These are phyloP conservation scores for Dreissena polymorpha DNA, from an alignment of 1,140 invertebrate genomes.

Conservation along the genomic window DNA sequence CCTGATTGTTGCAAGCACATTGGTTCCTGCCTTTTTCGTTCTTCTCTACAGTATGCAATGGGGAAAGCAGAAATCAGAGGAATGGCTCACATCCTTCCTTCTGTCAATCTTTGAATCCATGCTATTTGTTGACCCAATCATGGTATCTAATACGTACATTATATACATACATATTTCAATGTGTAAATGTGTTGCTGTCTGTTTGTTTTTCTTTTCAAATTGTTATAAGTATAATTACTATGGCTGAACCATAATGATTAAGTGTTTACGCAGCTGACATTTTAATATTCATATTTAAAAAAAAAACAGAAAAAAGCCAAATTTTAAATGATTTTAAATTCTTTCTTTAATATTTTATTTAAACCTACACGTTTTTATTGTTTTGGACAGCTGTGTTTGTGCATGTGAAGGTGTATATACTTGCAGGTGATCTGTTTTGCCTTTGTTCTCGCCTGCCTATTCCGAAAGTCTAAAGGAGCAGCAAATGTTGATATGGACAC, in stretches of 20 bases:
- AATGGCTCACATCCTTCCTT: slow-evolving; percentile 78
- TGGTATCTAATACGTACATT: slow-evolving; percentile 63
- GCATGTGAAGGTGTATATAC: background rate
- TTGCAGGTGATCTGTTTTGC: slow-evolving; percentile 80
- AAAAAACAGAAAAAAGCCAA: no score
- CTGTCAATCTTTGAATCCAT: slow-evolving; percentile 79
- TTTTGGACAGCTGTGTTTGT: no score
- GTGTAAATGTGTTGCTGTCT: no score
- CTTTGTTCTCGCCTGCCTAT: slow-evolving; percentile 81
- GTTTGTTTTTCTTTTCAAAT: no score
- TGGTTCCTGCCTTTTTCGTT: slow-evolving; percentile 77
- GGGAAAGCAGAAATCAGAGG: slow-evolving; percentile 77
- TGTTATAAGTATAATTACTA: no score
- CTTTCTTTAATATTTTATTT: no score
- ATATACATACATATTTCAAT: no score
- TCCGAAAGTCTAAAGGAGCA: slow-evolving; percentile 49
- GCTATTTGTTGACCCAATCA: slow-evolving; percentile 78
- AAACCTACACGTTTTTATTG: no score
- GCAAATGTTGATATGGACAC: slow-evolving; percentile 17
- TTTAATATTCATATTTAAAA: no score
- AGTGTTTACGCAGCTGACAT: no score
- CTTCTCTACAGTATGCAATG: slow-evolving; percentile 79
- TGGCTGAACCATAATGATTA: no score
- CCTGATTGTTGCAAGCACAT: slow-evolving; percentile 61
- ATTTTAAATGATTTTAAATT: no score